phyloP scores from a whole-genome alignment of 2,113 vertebrate species.

The Brienomyrus longianalis region DNA sequence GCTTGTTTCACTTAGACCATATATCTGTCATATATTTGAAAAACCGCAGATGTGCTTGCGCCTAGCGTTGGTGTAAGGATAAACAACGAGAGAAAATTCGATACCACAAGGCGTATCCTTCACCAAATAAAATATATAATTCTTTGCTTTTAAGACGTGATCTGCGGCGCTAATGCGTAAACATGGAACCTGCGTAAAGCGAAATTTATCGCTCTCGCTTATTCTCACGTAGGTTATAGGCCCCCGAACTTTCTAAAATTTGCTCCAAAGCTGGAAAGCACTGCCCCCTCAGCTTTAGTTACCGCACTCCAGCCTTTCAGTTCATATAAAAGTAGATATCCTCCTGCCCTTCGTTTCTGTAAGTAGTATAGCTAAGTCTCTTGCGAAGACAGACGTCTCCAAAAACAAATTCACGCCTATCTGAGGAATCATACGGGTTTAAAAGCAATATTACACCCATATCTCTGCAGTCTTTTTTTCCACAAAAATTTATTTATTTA shows the following conservation, averaged over 20 bases:
- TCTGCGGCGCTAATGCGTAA: not conserved
- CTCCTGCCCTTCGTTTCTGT: not conserved
- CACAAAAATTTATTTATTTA: conserved; percentile 94
- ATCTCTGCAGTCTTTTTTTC: conserved; percentile 85
- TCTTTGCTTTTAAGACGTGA: not conserved
- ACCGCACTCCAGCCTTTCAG: not conserved
- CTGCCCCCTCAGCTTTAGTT: not conserved
- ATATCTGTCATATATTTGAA: not conserved
- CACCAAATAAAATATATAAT: not conserved
- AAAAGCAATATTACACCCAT: conserved; percentile 75
- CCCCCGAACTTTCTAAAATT: not conserved
- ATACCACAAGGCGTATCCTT: not conserved
- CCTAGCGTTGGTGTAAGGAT: not conserved
- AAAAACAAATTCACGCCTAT: not conserved
- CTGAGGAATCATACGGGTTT: not conserved
- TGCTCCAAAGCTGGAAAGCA: not conserved
- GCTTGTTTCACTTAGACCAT: not conserved
- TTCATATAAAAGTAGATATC: not conserved
- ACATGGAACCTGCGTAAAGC: not conserved
- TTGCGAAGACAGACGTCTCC: not conserved
- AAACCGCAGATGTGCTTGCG: not conserved
- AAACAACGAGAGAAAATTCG: not conserved
- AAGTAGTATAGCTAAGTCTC: not conserved
- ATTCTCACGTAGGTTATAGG: not conserved
- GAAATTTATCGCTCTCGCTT: not conserved